phyloP scores from a whole-genome alignment of 2,797 vertebrate genomes.

The Manis javanica region DNA sequence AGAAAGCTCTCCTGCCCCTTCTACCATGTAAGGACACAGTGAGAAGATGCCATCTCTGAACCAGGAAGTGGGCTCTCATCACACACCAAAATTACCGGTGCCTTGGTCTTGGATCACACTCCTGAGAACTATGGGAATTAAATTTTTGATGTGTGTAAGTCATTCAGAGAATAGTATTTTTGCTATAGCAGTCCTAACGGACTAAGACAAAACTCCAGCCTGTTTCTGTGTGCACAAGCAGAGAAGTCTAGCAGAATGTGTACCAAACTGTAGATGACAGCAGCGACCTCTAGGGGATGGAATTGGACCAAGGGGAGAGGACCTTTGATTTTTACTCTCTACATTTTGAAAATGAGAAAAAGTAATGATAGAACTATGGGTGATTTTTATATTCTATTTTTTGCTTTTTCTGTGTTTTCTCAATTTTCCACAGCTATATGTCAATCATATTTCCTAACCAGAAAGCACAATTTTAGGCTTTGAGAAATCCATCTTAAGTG shows the following conservation, averaged over 20 bases:
- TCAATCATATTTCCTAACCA: background rate
- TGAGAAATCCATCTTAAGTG: background rate
- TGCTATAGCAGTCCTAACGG: background rate
- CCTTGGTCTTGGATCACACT: background rate
- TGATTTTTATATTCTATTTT: slow-evolving; percentile 12
- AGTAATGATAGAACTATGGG: background rate
- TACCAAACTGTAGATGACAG: background rate
- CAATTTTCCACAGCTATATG: background rate
- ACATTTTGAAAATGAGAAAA: background rate
- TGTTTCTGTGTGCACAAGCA: background rate
- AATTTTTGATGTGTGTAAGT: background rate
- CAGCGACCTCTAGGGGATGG: background rate
- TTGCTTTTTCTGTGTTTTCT: background rate
- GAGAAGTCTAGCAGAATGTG: background rate
- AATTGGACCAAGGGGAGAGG: background rate
- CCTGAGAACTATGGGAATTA: background rate
- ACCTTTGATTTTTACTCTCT: background rate
- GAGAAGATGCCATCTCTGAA: background rate
- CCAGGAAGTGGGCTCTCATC: background rate
- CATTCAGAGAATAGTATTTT: background rate
- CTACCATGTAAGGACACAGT: background rate
- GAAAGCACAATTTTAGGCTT: background rate
- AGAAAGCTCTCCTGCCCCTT: background rate
- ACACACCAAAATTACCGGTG: background rate
- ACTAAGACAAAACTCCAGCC: background rate